Evolutionary conservation across 2,113 vertebrate genomes (phyloP).

Genomic region (Myanophis thanlyinensis): DNA sequence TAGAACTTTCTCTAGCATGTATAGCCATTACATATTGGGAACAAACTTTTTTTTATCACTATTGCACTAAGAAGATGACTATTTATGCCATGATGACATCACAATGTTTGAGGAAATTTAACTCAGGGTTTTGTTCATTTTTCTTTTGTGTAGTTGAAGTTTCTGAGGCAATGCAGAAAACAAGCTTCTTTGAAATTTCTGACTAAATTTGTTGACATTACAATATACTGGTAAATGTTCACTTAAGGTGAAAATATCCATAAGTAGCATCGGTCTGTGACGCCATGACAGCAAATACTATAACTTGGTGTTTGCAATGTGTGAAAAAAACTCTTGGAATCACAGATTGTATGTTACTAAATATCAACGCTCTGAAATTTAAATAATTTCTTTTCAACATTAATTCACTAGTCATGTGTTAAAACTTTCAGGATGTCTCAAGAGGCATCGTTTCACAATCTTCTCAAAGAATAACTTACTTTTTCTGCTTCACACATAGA

Average conservation of each 20-base stretch:
- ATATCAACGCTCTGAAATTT: background rate
- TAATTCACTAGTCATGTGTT: background rate
- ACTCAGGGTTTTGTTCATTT: background rate
- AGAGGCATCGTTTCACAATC: background rate
- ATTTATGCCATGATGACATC: background rate
- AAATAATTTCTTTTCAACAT: background rate
- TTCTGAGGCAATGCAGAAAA: background rate
- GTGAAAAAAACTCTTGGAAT: background rate
- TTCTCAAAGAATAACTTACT: background rate
- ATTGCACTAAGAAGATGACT: background rate
- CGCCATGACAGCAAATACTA: background rate
- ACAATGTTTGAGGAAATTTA: background rate
- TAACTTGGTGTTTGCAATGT: background rate
- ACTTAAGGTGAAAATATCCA: background rate
- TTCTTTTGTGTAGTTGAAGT: background rate
- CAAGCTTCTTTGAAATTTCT: background rate
- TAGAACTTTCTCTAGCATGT: background rate
- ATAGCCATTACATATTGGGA: background rate
- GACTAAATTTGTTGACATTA: background rate
- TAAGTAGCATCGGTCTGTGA: background rate
- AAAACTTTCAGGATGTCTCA: background rate
- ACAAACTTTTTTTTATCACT: background rate
- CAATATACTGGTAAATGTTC: background rate
- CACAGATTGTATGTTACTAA: background rate
- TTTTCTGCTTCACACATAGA: background rate